Evolutionary conservation across 2,888 invertebrate genomes (phyloP).

Genomic region (Epistrophe grossulariae): DNA sequence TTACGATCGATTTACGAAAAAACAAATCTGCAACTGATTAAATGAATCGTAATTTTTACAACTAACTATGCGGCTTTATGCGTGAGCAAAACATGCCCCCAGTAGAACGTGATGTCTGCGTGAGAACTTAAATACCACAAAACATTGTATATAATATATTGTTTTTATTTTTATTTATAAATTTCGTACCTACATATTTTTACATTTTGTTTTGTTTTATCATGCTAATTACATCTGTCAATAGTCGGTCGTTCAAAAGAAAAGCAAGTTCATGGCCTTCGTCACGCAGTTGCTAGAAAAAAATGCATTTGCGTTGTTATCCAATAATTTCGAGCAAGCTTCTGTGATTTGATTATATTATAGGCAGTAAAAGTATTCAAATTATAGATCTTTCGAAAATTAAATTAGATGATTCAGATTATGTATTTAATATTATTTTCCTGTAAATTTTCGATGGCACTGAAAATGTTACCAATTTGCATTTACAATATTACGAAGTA

Average conservation of each 20-base stretch:
- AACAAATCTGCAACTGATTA: not conserved
- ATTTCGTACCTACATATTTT: conserved; percentile 2
- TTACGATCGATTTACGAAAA: not conserved
- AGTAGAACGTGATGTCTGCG: conserved; percentile 19
- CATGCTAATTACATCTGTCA: conserved; percentile 15
- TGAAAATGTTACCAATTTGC: conserved; percentile 7
- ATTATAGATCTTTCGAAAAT: not conserved
- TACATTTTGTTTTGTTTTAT: not conserved
- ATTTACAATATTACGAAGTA: not conserved
- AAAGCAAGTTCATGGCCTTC: conserved; percentile 62
- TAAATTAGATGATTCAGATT: not conserved
- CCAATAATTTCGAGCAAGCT: not conserved
- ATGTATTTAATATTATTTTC: not conserved
- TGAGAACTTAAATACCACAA: conserved; percentile 47
- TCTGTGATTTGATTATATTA: too few species aligned
- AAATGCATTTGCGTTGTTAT: not conserved
- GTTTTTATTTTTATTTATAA: conserved; percentile 19
- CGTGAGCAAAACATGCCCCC: not conserved
- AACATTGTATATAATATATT: conserved; percentile 14
- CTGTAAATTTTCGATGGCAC: not conserved
- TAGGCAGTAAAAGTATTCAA: too few species aligned
- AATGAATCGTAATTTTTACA: not conserved
- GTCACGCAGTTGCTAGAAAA: not conserved
- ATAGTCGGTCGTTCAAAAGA: conserved; percentile 4
- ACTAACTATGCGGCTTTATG: not conserved